Percentiles rank a stretch among this genome's conserved stretches.
These are phyloP conservation scores for Hippasteria phrygiana DNA, from an alignment of 53 echinoderm and acorn worm genomes.

Conservation along the genomic window DNA sequence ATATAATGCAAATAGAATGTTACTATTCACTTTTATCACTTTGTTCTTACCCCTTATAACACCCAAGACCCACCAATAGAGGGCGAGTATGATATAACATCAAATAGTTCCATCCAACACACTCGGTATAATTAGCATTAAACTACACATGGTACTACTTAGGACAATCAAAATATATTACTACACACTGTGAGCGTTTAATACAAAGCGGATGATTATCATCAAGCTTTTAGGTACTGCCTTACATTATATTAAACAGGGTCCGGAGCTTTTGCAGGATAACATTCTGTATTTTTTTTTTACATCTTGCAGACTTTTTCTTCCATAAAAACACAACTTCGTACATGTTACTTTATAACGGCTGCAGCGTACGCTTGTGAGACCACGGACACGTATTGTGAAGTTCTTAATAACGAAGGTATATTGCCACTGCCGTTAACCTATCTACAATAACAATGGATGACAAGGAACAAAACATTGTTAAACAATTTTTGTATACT, in stretches of 20 bases:
- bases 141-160: slow-evolving; percentile 38
- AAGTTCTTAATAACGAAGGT: background rate
- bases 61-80: slow-evolving; percentile 40
- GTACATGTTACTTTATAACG: background rate
- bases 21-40: slow-evolving; percentile 34
- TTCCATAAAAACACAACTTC: background rate
- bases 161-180: slow-evolving; percentile 48
- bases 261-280: background rate
- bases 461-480: background rate
- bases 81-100: slow-evolving; percentile 45
- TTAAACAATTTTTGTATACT: too few relatives aligned
- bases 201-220: slow-evolving; percentile 22
- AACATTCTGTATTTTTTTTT: background rate
- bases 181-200: slow-evolving; percentile 40
- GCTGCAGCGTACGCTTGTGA: background rate
- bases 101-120: slow-evolving; percentile 39
- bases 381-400: background rate
- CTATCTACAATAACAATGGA: background rate
- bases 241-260: slow-evolving; percentile 3
- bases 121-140: slow-evolving; percentile 12
- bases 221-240: slow-evolving; percentile 15
- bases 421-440: background rate
- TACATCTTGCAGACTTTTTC: slow-evolving; percentile 3
- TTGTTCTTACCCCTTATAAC: slow-evolving; percentile 41
- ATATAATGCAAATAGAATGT: slow-evolving; percentile 59